phyloP scores from a whole-genome alignment of 2,888 invertebrate species.

The Eristalinus sepulchralis region DNA sequence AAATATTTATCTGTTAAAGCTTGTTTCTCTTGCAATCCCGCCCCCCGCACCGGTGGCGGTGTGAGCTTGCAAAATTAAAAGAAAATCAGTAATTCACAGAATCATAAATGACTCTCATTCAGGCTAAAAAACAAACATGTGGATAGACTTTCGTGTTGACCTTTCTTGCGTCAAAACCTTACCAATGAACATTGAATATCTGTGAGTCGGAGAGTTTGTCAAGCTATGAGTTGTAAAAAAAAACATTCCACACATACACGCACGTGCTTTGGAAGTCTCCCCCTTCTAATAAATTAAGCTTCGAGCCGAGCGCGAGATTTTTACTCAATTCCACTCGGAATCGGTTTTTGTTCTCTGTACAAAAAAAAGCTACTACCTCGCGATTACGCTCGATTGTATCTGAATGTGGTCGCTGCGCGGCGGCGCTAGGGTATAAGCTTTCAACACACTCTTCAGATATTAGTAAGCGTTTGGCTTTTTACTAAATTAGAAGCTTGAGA shows the following conservation, averaged over 20 bases:
- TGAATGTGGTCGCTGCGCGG: constrained; percentile 24
- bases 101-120: constrained; percentile 43
- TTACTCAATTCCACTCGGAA: constrained; percentile 64
- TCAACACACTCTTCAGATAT: constrained; percentile 54
- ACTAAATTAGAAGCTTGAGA: constrained; percentile 71
- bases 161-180: neutral
- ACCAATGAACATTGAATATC: neutral
- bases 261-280: constrained; percentile 11
- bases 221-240: constrained; percentile 2
- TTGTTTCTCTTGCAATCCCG: constrained; percentile 22
- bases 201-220: neutral
- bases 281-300: constrained; percentile 13
- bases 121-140: constrained; percentile 8
- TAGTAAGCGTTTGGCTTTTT: constrained; percentile 71
- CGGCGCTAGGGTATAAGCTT: constrained; percentile 62
- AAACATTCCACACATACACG: neutral
- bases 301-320: constrained; percentile 25
- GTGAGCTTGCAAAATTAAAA: constrained; percentile 13
- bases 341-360: neutral
- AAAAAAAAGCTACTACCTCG: constrained; percentile 48
- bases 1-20: constrained; percentile 50
- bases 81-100: constrained; percentile 12
- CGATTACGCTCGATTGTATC: constrained; percentile 45
- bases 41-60: neutral
- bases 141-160: neutral